These are phyloP conservation scores for Drosophila nr. perissopoda DNA, from an alignment of 2,888 invertebrate species.

Conservation along the genomic window DNA sequence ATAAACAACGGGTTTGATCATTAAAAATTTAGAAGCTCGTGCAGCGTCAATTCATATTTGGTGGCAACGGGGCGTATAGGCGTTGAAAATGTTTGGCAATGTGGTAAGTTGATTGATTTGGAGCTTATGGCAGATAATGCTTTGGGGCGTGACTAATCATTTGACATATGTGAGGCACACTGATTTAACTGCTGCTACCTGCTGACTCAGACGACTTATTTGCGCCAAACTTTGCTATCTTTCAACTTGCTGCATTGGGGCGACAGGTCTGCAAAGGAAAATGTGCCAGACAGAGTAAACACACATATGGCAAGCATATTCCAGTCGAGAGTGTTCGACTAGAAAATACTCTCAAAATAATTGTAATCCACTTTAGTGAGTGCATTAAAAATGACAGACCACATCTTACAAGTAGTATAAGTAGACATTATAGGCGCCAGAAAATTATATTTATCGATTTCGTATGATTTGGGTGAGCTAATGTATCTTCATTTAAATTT, in stretches of 20 bases:
- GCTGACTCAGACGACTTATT: slow-evolving; percentile 53
- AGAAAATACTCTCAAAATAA: neutral
- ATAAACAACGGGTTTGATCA: slow-evolving; percentile 50
- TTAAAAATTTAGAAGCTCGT: slow-evolving; percentile 38
- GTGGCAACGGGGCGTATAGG: slow-evolving; percentile 52
- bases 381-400: neutral
- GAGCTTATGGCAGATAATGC: slow-evolving; percentile 23
- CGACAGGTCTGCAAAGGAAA: slow-evolving; percentile 28
- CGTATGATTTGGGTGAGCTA: neutral
- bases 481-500: neutral
- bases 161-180: slow-evolving; percentile 29
- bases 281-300: slow-evolving; percentile 14
- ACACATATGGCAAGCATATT: neutral
- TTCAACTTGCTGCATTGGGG: slow-evolving; percentile 30
- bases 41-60: slow-evolving; percentile 34
- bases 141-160: slow-evolving; percentile 59
- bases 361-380: too few species aligned
- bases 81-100: slow-evolving; percentile 58
- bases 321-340: neutral
- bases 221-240: slow-evolving; percentile 37
- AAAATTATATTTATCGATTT: neutral
- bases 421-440: neutral
- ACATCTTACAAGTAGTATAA: neutral
- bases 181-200: slow-evolving; percentile 20
- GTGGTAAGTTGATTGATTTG: slow-evolving; percentile 26